These are phyloP conservation scores for Amphibalanus amphitrite DNA, from an alignment of 1,140 invertebrate species.

Conservation along the genomic window DNA sequence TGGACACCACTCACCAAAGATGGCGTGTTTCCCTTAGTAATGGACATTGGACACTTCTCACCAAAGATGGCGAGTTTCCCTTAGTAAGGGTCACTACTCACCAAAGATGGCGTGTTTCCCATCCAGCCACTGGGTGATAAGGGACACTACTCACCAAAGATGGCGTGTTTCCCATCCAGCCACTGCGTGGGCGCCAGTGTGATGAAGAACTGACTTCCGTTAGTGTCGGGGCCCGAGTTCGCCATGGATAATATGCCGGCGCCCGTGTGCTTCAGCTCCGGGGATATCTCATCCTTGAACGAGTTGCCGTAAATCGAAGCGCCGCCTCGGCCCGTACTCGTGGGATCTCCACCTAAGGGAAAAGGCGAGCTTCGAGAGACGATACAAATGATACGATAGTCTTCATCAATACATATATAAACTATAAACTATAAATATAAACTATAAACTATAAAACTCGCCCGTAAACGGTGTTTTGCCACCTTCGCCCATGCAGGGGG, in stretches of 20 bases:
- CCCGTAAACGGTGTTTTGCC: no score
- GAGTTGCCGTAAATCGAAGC: constrained; percentile 87
- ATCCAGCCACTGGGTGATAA: constrained; percentile 95
- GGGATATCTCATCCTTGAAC: constrained; percentile 91
- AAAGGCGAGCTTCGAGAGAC: neutral
- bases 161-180: no score
- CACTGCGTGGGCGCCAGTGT: constrained; percentile 86
- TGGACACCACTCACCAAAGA: constrained; percentile 50
- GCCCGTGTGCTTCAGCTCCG: constrained; percentile 85
- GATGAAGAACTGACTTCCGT: constrained; percentile 97
- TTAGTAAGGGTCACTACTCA: no score
- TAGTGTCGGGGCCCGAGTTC: constrained; percentile 88
- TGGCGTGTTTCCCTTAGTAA: constrained; percentile 78
- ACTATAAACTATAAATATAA: constrained; percentile 7
- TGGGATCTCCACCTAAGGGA: constrained; percentile 53
- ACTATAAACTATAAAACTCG: neutral
- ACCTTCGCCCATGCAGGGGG: no score
- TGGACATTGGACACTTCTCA: constrained; percentile 80
- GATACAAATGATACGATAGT: neutral
- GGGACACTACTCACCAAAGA: constrained; percentile 93
- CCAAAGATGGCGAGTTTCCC: constrained; percentile 53
- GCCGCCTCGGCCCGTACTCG: constrained; percentile 85
- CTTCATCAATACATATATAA: constrained; percentile 4
- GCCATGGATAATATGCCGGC: constrained; percentile 67
- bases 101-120: no score